These are phyloP conservation scores for Etheostoma spectabile DNA, from an alignment of 2,113 vertebrate genomes.

Conservation along the genomic window DNA sequence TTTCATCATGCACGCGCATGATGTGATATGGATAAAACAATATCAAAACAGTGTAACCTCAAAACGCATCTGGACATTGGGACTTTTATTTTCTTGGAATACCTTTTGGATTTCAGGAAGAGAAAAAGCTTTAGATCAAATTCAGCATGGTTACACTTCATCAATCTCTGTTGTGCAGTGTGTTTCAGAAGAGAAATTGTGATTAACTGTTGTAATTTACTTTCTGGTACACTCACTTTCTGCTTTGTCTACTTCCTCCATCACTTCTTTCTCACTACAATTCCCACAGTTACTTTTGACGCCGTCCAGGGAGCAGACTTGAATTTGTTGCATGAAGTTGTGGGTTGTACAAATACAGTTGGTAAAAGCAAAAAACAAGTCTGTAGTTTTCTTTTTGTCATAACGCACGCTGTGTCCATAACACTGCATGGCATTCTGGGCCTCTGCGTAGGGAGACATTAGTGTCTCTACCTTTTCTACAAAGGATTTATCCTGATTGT, in stretches of 20 bases:
- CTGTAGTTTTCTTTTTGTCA: not conserved
- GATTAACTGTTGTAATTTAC: slow-evolving; percentile 51
- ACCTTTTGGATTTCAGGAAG: not conserved
- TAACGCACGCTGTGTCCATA: not conserved
- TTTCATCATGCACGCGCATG: not conserved
- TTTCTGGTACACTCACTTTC: slow-evolving; percentile 16
- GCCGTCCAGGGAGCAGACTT: not conserved
- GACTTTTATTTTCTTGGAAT: not conserved
- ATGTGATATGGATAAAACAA: not conserved
- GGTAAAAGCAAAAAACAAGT: not conserved
- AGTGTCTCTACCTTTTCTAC: not conserved
- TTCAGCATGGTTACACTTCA: slow-evolving; percentile 24
- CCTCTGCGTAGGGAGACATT: not conserved
- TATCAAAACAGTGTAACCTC: not conserved
- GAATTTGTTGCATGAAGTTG: slow-evolving; percentile 11
- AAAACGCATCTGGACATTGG: not conserved
- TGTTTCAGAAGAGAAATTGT: slow-evolving; percentile 31
- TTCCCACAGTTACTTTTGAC: slow-evolving; percentile 13
- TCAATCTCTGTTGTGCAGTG: slow-evolving; percentile 34
- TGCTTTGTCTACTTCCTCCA: slow-evolving; percentile 19
- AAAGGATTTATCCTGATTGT: not conserved
- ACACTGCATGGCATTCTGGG: not conserved
- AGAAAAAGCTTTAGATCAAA: not conserved
- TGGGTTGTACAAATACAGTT: not conserved
- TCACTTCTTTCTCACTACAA: slow-evolving; percentile 3